Percentiles rank a stretch among this genome's conserved stretches.
Evolutionary conservation across 2,888 invertebrate genomes (phyloP).

Genomic region (Hyposoter dolosus): DNA sequence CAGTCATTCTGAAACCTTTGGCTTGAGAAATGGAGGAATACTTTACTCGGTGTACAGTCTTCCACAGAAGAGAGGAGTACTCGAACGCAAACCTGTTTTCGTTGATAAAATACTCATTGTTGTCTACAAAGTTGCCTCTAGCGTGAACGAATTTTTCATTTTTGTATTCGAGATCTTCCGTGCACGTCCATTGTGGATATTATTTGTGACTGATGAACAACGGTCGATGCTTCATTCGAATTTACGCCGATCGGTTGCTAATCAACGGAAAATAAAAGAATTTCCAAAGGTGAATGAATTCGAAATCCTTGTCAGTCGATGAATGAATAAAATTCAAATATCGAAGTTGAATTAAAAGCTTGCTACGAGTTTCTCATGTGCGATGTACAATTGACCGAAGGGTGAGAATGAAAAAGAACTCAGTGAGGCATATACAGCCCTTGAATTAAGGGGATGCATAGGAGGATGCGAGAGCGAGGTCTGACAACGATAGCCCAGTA

Average conservation of each 20-base stretch:
- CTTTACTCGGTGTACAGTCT: slow-evolving; percentile 19
- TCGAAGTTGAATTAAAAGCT: slow-evolving; percentile 72
- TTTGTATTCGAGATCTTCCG: not conserved
- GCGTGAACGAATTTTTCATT: not conserved
- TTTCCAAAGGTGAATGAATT: not conserved
- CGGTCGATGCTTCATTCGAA: not conserved
- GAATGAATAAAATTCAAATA: slow-evolving; percentile 58
- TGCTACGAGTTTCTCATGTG: slow-evolving; percentile 1
- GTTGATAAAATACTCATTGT: not conserved
- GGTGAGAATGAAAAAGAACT: slow-evolving; percentile 37
- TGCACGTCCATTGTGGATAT: not conserved
- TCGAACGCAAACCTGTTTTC: not conserved
- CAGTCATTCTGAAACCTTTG: slow-evolving; percentile 27
- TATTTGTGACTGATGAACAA: not conserved
- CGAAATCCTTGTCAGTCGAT: not conserved
- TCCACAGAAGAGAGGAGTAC: slow-evolving; percentile 6
- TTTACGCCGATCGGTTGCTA: not conserved
- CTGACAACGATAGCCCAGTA: slow-evolving; percentile 40
- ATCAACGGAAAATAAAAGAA: not conserved
- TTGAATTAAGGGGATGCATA: slow-evolving; percentile 64
- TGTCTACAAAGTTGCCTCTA: not conserved
- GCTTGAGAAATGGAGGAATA: slow-evolving; percentile 20
- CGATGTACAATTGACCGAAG: slow-evolving; percentile 12
- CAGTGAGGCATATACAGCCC: slow-evolving; percentile 26
- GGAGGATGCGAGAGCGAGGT: slow-evolving; percentile 64